Evolutionary conservation across 2,797 vertebrate species (phyloP), one percentile per base, ranked within the genome.

Genomic region (Platyrinchus mystaceus): DNA sequence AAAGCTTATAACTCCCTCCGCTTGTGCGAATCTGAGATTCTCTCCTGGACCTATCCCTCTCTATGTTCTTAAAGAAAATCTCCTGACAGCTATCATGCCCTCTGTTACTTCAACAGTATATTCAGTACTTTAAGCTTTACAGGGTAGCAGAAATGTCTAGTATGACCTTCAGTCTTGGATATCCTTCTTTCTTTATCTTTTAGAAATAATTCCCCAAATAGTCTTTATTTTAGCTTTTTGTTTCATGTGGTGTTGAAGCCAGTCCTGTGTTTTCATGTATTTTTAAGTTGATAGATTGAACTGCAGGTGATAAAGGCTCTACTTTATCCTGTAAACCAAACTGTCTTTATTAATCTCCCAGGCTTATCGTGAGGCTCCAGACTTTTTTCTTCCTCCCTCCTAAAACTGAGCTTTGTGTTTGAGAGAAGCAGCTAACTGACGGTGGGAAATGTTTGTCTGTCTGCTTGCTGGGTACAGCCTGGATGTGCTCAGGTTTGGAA

Each of bases 201-300:
- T 64, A 90, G 63, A 93, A 84, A 89, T 93, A 59, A 41, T 84
- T 76, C 36, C 34, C 32, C 55, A 60, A 88, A 78, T 20, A 79
- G n/a, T 63, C 74, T 84, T 93, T 70, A 84, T 87, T 91, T 96
- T 70, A 90, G 63, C 56, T 77, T 90, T 94, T 87, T 87, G 56
- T 90, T 96, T 95, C 60, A 43, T 50, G 41, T 68, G 64, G 34
- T 84, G 52, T 74, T 88, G 80, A 89, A 95, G 56, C 34, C 49
- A 58, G 46, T 80, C 20, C 49, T 73, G 56, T 74, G 85, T 81
- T 91, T 94, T 90, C 60, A 26, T 58, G 16, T 90, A 64, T 90
- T 88, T 89, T 87, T 69, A 91, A 93, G 53, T 24, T 76, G 85
- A 52, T 56, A 88, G 85, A 83, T 83, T 74, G 74, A 74, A 66